Evolutionary conservation across 2,888 invertebrate species (phyloP).

Genomic region (Macaria liturata): DNA sequence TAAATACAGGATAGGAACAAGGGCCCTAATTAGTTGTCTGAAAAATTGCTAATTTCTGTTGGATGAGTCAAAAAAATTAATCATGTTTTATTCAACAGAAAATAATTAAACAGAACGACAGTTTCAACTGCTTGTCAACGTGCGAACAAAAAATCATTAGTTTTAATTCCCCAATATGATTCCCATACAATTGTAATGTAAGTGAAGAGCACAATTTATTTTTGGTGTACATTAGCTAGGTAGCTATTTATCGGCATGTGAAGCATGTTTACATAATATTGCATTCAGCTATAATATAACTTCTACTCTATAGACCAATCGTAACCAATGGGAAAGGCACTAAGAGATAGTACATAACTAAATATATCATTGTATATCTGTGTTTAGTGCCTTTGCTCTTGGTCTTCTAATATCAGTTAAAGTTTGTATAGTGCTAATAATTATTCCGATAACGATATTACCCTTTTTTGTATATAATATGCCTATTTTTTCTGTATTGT

Average conservation of each 20-base stretch:
- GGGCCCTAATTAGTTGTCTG: too few species aligned
- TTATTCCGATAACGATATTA: constrained; percentile 51
- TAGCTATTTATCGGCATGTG: constrained; percentile 51
- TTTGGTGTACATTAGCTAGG: constrained; percentile 53
- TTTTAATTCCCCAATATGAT: too few species aligned
- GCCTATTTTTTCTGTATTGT: constrained; percentile 68
- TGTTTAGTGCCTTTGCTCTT: constrained; percentile 41
- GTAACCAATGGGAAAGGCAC: constrained; percentile 23
- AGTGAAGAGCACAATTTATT: constrained; percentile 49
- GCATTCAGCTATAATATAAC: constrained; percentile 17
- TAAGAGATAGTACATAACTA: not conserved
- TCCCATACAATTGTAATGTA: constrained; percentile 23
- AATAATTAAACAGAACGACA: too few species aligned
- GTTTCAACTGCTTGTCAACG: too few species aligned
- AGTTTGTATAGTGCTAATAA: constrained; percentile 78
- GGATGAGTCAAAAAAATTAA: too few species aligned
- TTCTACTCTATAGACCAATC: constrained; percentile 24
- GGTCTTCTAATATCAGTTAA: constrained; percentile 57
- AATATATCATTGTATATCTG: not conserved
- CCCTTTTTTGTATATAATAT: constrained; percentile 69
- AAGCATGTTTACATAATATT: constrained; percentile 27
- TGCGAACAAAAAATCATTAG: too few species aligned
- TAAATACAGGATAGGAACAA: too few species aligned
- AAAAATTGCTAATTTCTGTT: too few species aligned
- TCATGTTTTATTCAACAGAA: too few species aligned